A percentile compares a stretch with the other conserved stretches of the same genome.
Evolutionary conservation across 1,140 invertebrate species (phyloP).

Genomic region (Drosophila trapezifrons): DNA sequence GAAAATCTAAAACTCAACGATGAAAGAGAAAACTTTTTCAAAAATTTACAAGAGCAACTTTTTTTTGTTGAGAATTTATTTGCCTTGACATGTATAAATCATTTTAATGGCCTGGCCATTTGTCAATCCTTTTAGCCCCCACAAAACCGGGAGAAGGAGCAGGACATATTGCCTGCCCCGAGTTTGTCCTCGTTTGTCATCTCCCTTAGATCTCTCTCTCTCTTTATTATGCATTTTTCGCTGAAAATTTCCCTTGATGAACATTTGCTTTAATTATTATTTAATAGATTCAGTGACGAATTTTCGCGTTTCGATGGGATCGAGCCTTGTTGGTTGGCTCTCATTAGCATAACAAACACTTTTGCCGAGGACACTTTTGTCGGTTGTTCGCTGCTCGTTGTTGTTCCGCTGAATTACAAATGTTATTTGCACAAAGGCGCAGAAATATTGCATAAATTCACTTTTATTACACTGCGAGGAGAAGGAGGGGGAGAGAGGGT

Average conservation of each 20-base stretch:
- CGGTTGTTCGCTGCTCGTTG: constrained; percentile 23
- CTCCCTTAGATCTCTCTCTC: constrained; percentile 1
- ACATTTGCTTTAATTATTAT: constrained; percentile 53
- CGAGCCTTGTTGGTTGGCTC: constrained; percentile 45
- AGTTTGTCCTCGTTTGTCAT: background rate
- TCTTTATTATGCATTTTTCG: constrained; percentile 19
- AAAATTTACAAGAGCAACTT: constrained; percentile 6
- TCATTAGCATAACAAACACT: constrained; percentile 78
- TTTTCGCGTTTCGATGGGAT: constrained; percentile 28
- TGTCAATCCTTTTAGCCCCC: constrained; percentile 36
- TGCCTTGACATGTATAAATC: constrained; percentile 26
- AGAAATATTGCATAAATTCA: constrained; percentile 83
- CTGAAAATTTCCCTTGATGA: constrained; percentile 13
- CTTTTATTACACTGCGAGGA: constrained; percentile 69
- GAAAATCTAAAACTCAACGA: background rate
- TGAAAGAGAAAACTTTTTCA: constrained; percentile 6
- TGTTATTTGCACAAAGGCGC: constrained; percentile 80
- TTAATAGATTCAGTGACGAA: constrained; percentile 47
- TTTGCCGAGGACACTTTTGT: constrained; percentile 49
- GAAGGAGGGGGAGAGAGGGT: constrained; percentile 24
- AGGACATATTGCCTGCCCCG: constrained; percentile 8
- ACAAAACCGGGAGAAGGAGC: background rate
- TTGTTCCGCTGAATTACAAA: constrained; percentile 69
- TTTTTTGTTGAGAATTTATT: constrained; percentile 8
- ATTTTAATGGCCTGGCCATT: constrained; percentile 40